These are phyloP conservation scores for Dermatophagoides farinae DNA, from an alignment of 1,140 invertebrate species.

Conservation along the genomic window DNA sequence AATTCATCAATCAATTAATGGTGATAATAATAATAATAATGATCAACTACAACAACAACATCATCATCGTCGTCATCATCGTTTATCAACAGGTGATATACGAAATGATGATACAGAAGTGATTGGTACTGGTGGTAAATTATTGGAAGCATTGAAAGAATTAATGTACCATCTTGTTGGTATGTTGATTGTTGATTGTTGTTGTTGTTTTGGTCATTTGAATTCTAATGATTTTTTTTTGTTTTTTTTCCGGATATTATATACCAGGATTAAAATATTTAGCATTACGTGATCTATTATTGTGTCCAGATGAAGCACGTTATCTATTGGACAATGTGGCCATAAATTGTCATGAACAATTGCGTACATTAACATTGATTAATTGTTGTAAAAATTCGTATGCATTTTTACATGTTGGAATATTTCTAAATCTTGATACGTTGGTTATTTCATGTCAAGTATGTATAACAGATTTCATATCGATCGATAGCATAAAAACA, in stretches of 20 bases:
- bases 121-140: constrained; percentile 49
- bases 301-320: constrained; percentile 34
- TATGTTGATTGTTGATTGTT: not conserved
- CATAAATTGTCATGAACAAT: constrained; percentile 35
- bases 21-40: not conserved
- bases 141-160: constrained; percentile 37
- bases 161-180: constrained; percentile 40
- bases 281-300: constrained; percentile 50
- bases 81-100: constrained; percentile 28
- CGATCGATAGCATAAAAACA: too few species aligned
- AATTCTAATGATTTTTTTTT: too few species aligned
- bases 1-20: constrained; percentile 30
- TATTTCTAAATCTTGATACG: constrained; percentile 49
- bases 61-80: constrained; percentile 17
- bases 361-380: constrained; percentile 42
- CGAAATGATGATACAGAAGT: constrained; percentile 28
- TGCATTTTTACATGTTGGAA: constrained; percentile 49
- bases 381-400: constrained; percentile 52
- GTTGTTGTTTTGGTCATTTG: too few species aligned
- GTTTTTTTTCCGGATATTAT: constrained; percentile 21
- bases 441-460: constrained; percentile 50
- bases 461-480: not conserved
- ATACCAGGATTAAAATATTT: constrained; percentile 33
- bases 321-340: constrained; percentile 47
- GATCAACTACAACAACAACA: constrained; percentile 7